These are phyloP conservation scores for Monarcha castaneiventris DNA, from an alignment of 2,113 vertebrate genomes.

Conservation along the genomic window DNA sequence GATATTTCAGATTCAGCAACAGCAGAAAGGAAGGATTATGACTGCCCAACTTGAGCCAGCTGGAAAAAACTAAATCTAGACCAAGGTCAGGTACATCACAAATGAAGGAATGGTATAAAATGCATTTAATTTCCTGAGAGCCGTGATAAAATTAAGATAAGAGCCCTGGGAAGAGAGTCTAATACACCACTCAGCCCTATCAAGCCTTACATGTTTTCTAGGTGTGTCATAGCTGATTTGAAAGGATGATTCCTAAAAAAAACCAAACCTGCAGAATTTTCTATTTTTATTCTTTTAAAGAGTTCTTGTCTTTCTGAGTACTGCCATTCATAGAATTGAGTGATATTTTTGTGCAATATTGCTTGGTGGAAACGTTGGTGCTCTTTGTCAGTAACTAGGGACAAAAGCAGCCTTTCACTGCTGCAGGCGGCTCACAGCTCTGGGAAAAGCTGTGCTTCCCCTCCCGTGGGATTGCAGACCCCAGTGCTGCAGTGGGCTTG, in stretches of 20 bases:
- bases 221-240: background rate
- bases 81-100: background rate
- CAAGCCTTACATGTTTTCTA: background rate
- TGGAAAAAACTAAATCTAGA: slow-evolving; percentile 10
- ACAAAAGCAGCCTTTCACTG: too few species aligned
- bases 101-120: background rate
- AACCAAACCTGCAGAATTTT: background rate
- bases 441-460: background rate
- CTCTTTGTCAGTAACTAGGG: background rate
- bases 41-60: background rate
- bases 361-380: background rate
- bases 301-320: background rate
- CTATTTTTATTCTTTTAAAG: background rate
- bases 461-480: background rate
- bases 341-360: background rate
- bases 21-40: background rate
- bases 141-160: slow-evolving; percentile 21
- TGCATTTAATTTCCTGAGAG: slow-evolving; percentile 39
- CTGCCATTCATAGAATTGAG: background rate
- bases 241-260: background rate
- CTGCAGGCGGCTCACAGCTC: background rate
- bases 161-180: background rate
- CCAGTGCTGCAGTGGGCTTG: background rate
- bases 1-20: slow-evolving; percentile 14
- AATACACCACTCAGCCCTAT: background rate